Evolutionary conservation across 2,888 invertebrate genomes (phyloP).

Genomic region (Drosophila mulleri): DNA sequence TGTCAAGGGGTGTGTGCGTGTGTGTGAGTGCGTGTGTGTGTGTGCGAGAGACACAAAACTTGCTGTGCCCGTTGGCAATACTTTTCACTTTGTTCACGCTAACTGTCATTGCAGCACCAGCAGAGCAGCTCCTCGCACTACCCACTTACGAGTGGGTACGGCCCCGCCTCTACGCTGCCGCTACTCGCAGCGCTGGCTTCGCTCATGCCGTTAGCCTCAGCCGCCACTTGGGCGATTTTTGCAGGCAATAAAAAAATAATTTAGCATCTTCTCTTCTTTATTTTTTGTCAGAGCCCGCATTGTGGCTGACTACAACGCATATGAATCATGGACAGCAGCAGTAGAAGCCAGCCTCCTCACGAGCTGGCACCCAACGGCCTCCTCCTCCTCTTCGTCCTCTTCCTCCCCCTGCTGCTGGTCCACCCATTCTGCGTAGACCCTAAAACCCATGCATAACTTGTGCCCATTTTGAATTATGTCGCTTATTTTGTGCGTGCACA

Average conservation of each 20-base stretch:
- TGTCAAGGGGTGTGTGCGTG: background rate
- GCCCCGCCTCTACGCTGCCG: no score
- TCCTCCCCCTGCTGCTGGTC: background rate
- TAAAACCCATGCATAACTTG: conserved; percentile 35
- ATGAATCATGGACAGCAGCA: conserved; percentile 62
- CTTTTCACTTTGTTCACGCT: conserved; percentile 78
- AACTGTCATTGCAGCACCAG: conserved; percentile 67
- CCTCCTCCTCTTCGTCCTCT: background rate
- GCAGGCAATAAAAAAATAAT: conserved; percentile 77
- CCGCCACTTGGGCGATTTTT: conserved; percentile 37
- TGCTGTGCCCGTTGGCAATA: conserved; percentile 70
- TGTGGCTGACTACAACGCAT: conserved; percentile 46
- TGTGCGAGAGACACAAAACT: conserved; percentile 44
- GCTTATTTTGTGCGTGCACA: conserved; percentile 57
- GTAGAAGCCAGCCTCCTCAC: background rate
- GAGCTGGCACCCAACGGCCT: background rate
- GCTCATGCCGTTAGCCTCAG: background rate
- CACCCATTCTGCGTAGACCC: conserved; percentile 4
- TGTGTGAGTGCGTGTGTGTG: conserved; percentile 3
- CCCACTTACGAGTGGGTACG: background rate
- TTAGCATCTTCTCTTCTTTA: conserved; percentile 53
- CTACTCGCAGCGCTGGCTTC: no score
- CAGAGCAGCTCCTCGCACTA: background rate
- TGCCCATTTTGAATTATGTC: conserved; percentile 58
- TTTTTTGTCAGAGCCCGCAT: conserved; percentile 38